A percentile compares a stretch with the other conserved stretches of the same genome.
Conservation (phyloP, 1,140 invertebrate species). For the Sarcophaga bullata region DNA sequence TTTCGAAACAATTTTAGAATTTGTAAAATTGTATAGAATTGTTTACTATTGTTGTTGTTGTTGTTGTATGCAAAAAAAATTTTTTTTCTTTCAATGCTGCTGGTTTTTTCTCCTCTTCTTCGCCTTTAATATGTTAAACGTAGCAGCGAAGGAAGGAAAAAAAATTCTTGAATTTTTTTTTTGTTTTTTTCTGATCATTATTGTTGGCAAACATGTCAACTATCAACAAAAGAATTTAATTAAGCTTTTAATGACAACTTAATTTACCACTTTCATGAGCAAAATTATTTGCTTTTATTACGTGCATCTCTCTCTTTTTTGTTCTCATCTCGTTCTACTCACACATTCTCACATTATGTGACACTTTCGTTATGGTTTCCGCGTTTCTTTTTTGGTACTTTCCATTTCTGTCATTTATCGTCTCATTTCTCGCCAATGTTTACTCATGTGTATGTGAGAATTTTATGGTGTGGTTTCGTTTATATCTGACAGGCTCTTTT, state of each 20-base stretch:
- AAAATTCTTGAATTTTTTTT: too few species aligned
- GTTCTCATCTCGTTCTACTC: neutral
- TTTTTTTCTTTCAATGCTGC: too few species aligned
- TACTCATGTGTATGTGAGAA: neutral
- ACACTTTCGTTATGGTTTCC: too few species aligned
- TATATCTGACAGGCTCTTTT: neutral
- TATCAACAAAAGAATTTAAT: constrained; percentile 40
- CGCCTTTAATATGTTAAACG: too few species aligned
- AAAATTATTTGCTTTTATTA: constrained; percentile 28
- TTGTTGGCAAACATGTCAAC: constrained; percentile 41
- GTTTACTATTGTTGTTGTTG: too few species aligned
- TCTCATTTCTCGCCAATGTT: neutral
- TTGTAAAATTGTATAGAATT: too few species aligned
- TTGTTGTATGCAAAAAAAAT: too few species aligned
- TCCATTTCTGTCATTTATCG: neutral
- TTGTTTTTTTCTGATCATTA: neutral
- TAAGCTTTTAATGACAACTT: constrained; percentile 41
- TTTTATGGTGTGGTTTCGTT: neutral
- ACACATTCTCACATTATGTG: too few species aligned
- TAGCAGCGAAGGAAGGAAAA: too few species aligned
- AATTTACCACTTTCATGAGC: constrained; percentile 38
- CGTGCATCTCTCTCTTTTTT: neutral
- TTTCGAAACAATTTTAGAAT: too few species aligned
- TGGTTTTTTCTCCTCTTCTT: too few species aligned
- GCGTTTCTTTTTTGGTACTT: too few species aligned